A percentile compares a stretch with the other conserved stretches of the same genome.
Conservation (phyloP, 2,888 invertebrate species). For the Pasiphila rectangulata region DNA sequence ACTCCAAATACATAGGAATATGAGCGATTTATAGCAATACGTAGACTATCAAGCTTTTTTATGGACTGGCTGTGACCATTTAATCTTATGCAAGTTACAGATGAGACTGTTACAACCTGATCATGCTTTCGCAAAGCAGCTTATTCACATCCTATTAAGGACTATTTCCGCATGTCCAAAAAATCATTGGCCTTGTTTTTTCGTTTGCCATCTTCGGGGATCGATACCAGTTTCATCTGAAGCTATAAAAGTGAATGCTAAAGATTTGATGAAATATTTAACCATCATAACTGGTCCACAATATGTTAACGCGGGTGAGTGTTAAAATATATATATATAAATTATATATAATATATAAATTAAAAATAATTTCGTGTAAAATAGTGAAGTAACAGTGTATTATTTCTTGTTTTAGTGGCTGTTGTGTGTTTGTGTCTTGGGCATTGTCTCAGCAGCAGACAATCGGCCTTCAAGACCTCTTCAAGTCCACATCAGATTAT, state of each 20-base stretch:
- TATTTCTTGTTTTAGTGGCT: constrained; percentile 50
- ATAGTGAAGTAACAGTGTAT: not conserved
- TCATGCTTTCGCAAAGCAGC: constrained; percentile 26
- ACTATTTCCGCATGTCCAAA: constrained; percentile 38
- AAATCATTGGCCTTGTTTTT: constrained; percentile 36
- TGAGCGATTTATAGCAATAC: not conserved
- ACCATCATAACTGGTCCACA: constrained; percentile 53
- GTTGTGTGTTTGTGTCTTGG: constrained; percentile 58
- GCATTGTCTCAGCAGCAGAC: constrained; percentile 23
- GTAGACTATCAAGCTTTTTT: constrained; percentile 15
- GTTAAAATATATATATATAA: no score
- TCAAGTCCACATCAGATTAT: constrained; percentile 2
- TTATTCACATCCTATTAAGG: constrained; percentile 38
- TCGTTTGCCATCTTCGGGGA: constrained; percentile 51
- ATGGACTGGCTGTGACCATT: constrained; percentile 19
- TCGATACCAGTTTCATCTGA: constrained; percentile 60
- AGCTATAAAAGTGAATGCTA: constrained; percentile 68
- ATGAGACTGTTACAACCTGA: constrained; percentile 21
- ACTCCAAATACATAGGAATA: not conserved
- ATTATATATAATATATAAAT: constrained; percentile 6
- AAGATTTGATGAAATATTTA: constrained; percentile 54
- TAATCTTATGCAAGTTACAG: constrained; percentile 20
- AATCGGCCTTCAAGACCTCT: constrained; percentile 14
- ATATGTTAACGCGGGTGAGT: constrained; percentile 63
- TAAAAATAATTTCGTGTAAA: not conserved